phyloP scores from a whole-genome alignment of 2,797 vertebrate genomes.

The Masticophis lateralis region DNA sequence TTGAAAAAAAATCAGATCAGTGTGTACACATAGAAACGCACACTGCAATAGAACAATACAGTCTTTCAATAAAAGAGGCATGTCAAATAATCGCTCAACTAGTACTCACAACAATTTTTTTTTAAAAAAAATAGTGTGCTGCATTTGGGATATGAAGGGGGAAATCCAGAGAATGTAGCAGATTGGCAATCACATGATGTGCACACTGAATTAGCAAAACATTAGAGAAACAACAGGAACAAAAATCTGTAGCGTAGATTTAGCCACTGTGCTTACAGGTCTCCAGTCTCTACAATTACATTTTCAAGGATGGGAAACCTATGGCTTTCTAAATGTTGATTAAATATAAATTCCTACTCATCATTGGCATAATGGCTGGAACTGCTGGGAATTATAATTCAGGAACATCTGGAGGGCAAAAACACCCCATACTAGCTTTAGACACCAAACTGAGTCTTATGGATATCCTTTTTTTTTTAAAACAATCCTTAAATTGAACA shows the following conservation, averaged over 20 bases:
- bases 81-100: neutral
- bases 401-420: neutral
- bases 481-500: neutral
- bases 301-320: neutral
- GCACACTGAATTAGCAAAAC: neutral
- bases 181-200: neutral
- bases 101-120: neutral
- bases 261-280: neutral
- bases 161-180: neutral
- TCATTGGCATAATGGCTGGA: neutral
- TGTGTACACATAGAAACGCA: neutral
- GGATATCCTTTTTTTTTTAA: neutral
- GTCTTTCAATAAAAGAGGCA: neutral
- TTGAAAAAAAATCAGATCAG: neutral
- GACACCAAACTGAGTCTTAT: neutral
- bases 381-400: neutral
- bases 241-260: neutral
- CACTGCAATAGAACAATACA: neutral
- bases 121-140: neutral
- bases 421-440: neutral
- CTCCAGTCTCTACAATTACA: neutral
- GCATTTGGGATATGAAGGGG: neutral
- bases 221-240: neutral
- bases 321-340: neutral
- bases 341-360: neutral